phyloP scores from a whole-genome alignment of 2,888 invertebrate genomes.

The Geophilus truncorum region DNA sequence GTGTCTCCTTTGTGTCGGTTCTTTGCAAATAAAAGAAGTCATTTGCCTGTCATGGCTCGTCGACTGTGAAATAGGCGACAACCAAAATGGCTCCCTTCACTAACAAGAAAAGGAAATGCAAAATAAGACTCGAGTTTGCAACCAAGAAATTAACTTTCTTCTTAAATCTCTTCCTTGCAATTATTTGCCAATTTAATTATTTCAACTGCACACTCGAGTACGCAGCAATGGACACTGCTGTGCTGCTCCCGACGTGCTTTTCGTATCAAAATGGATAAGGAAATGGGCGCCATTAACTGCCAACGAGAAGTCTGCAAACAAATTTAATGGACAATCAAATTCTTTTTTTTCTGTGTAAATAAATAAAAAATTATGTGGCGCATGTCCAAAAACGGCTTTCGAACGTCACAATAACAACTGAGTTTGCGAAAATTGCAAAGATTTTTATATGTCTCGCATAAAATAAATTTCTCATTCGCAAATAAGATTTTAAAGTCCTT shows the following conservation, averaged over 20 bases:
- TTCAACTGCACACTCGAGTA: background rate
- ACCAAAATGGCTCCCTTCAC: background rate
- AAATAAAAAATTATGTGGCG: background rate
- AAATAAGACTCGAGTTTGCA: background rate
- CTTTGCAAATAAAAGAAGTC: background rate
- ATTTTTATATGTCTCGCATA: too few relatives aligned
- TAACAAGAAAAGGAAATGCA: background rate
- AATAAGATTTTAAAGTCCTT: too few relatives aligned
- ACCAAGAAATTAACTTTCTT: background rate
- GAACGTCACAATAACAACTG: background rate
- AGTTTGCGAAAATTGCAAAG: too few relatives aligned
- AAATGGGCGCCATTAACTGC: background rate
- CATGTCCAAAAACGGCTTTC: background rate
- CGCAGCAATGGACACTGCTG: background rate
- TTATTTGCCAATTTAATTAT: background rate
- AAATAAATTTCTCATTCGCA: too few relatives aligned
- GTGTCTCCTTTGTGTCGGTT: background rate
- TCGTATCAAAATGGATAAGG: background rate
- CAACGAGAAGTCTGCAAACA: constrained; percentile 5
- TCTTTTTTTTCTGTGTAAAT: background rate
- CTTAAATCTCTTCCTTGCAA: background rate
- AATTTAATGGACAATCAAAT: constrained; percentile 7
- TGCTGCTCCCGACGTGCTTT: background rate
- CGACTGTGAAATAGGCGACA: constrained; percentile 20
- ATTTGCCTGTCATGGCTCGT: constrained; percentile 10